These are phyloP conservation scores for Drosophila ogumai DNA, from an alignment of 1,140 invertebrate genomes.

Conservation along the genomic window DNA sequence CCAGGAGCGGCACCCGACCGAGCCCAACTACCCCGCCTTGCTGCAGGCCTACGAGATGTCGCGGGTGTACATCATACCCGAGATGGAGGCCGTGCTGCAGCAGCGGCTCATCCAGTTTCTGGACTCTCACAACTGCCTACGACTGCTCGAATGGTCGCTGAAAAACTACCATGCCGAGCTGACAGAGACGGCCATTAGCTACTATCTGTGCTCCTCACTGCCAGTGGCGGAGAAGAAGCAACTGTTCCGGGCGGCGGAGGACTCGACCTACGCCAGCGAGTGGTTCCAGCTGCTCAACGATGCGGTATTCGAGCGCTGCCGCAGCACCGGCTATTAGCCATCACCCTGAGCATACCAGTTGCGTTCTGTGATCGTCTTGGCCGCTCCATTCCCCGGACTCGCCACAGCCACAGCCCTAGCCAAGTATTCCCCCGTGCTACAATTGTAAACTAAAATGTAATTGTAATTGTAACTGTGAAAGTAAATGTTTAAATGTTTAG, in stretches of 20 bases:
- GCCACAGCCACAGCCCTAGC: conserved; percentile 40
- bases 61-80: conserved; percentile 79
- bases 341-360: conserved; percentile 19
- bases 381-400: conserved; percentile 22
- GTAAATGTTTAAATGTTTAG: conserved; percentile 2
- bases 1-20: conserved; percentile 46
- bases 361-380: conserved; percentile 45
- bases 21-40: conserved; percentile 67
- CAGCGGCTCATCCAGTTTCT: conserved; percentile 67
- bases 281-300: conserved; percentile 83
- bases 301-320: conserved; percentile 74
- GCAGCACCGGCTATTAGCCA: conserved; percentile 68
- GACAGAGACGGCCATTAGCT: conserved; percentile 78
- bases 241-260: conserved; percentile 76
- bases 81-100: conserved; percentile 69
- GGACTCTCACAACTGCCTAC: conserved; percentile 69
- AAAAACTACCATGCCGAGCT: conserved; percentile 82
- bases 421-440: conserved; percentile 52
- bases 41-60: conserved; percentile 83
- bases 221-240: conserved; percentile 62
- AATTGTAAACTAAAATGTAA: conserved; percentile 24
- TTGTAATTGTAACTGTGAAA: conserved; percentile 1
- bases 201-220: conserved; percentile 73
- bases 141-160: conserved; percentile 77
- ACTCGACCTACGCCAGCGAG: conserved; percentile 73